These are phyloP conservation scores for Tenthredo mesomela DNA, from an alignment of 2,888 invertebrate genomes.

Conservation along the genomic window DNA sequence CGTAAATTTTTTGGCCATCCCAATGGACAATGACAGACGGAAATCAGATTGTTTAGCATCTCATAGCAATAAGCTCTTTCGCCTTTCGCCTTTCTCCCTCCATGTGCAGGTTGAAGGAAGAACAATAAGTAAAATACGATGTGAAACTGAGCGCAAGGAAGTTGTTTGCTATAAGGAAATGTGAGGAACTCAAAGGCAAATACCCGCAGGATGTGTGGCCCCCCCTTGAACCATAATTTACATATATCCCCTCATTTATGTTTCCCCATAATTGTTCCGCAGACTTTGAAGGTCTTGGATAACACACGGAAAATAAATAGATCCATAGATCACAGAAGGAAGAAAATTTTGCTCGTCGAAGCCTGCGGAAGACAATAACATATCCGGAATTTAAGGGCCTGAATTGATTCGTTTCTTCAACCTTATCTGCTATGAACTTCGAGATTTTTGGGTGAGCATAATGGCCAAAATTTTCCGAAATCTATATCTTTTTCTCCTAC, in stretches of 20 bases:
- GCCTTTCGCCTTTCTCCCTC: not conserved
- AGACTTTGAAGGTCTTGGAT: not conserved
- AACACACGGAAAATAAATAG: not conserved
- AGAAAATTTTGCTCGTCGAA: not conserved
- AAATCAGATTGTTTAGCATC: not conserved
- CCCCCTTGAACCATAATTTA: constrained; percentile 17
- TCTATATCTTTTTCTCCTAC: not conserved
- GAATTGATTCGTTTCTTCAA: not conserved
- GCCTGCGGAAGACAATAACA: not conserved
- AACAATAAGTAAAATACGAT: constrained; percentile 4
- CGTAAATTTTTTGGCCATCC: not conserved
- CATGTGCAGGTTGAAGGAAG: no score
- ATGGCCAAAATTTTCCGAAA: not conserved
- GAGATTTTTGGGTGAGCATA: not conserved
- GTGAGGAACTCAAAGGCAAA: constrained; percentile 17
- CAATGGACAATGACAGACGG: not conserved
- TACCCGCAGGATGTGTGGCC: not conserved
- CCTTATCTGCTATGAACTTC: not conserved
- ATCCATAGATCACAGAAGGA: not conserved
- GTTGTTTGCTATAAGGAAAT: constrained; percentile 8
- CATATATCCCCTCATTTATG: not conserved
- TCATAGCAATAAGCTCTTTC: not conserved
- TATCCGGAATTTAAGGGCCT: not conserved
- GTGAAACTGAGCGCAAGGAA: not conserved
- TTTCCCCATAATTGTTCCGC: not conserved